These are phyloP conservation scores for Exocentrus adspersus DNA, from an alignment of 2,888 invertebrate genomes.

Conservation along the genomic window DNA sequence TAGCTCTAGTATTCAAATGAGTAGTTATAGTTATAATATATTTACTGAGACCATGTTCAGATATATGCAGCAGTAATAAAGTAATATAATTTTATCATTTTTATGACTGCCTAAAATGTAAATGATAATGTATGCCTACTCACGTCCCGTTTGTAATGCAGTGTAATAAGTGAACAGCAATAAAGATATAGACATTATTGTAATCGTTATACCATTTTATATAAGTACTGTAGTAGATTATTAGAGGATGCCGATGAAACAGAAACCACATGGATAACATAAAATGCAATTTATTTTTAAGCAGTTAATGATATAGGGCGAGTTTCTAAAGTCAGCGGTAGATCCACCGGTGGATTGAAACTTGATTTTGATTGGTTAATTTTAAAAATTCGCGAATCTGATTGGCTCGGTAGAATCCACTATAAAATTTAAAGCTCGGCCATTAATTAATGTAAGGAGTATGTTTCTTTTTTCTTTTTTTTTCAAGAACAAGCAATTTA, in stretches of 20 bases:
- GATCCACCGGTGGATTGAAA: no score
- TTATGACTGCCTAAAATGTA: conserved; percentile 21
- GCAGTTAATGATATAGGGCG: no score
- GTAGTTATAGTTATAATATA: conserved; percentile 7
- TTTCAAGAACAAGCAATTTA: no score
- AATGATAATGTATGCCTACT: conserved; percentile 20
- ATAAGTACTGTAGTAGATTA: conserved; percentile 7
- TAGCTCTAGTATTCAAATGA: no score
- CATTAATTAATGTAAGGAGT: no score
- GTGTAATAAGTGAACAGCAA: conserved; percentile 22
- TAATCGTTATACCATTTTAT: conserved; percentile 18
- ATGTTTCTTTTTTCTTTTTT: no score
- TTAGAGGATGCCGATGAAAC: conserved; percentile 7
- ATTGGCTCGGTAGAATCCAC: no score
- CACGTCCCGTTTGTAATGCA: conserved; percentile 14
- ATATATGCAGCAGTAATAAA: conserved; percentile 11
- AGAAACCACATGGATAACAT: conserved; percentile 4
- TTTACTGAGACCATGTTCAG: conserved; percentile 13
- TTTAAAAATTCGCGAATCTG: no score
- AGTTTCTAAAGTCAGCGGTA: no score
- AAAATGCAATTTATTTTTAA: conserved; percentile 7
- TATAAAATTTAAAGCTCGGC: no score
- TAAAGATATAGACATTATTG: conserved; percentile 26
- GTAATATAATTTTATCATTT: conserved; percentile 21
- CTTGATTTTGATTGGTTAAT: no score